Percentiles rank a stretch among this genome's conserved stretches.
These are phyloP conservation scores for Squalus acanthias DNA, from an alignment of 2,797 vertebrate species.

Conservation along the genomic window DNA sequence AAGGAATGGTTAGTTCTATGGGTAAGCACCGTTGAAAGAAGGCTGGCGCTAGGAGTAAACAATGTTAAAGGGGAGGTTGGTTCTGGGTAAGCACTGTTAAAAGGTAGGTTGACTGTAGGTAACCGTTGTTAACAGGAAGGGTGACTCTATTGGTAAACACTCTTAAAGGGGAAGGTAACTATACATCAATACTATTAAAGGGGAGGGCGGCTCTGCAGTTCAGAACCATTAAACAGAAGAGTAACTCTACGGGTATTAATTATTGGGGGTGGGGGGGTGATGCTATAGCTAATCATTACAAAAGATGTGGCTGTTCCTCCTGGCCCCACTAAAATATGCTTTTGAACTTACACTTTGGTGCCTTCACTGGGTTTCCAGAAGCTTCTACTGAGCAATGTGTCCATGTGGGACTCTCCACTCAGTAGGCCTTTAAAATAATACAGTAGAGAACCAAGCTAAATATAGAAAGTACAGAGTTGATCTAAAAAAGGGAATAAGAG, in stretches of 20 bases:
- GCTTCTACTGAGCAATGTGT: too few species aligned
- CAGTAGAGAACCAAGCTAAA: background rate
- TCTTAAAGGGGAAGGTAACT: background rate
- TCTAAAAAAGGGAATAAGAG: background rate
- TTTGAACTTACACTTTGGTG: too few species aligned
- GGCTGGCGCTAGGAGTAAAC: too few species aligned
- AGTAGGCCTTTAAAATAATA: background rate
- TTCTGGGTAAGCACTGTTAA: background rate
- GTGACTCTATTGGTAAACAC: background rate
- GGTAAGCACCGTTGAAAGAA: too few species aligned
- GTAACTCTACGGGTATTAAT: too few species aligned
- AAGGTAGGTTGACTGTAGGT: background rate
- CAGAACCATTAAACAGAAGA: background rate
- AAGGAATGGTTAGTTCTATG: background rate
- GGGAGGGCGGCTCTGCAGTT: background rate
- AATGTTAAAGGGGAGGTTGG: background rate
- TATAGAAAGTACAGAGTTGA: background rate
- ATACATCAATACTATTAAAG: background rate
- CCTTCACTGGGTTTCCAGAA: too few species aligned
- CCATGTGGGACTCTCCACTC: too few species aligned
- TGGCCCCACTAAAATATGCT: too few species aligned
- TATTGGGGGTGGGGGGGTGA: too few species aligned
- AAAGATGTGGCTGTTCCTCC: too few species aligned
- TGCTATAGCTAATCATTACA: too few species aligned
- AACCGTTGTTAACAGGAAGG: background rate